These are phyloP conservation scores for Vandiemenella viatica DNA, from an alignment of 2,888 invertebrate genomes.

Conservation along the genomic window DNA sequence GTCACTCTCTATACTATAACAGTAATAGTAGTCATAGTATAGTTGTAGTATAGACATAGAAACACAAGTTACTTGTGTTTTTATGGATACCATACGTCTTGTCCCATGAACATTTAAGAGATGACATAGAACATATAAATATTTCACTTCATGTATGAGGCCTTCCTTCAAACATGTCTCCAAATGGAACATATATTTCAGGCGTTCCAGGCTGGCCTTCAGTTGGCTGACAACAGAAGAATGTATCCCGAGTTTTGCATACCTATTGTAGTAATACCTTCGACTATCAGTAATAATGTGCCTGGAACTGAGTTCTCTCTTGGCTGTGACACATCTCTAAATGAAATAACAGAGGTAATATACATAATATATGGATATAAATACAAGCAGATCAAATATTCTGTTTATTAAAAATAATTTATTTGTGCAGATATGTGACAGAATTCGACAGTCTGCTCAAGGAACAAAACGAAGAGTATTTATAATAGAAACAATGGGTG, in stretches of 20 bases:
- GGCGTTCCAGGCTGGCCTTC: conserved; percentile 74
- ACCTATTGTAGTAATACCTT: conserved; percentile 87
- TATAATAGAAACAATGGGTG: conserved; percentile 99
- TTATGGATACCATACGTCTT: too few relatives aligned
- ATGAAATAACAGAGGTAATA: conserved; percentile 84
- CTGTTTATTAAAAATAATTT: not conserved
- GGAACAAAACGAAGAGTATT: conserved; percentile 96
- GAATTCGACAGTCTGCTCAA: conserved; percentile 96
- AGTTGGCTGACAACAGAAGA: conserved; percentile 55
- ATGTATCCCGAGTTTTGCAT: conserved; percentile 76
- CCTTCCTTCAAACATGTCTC: too few relatives aligned
- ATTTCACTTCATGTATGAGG: too few relatives aligned
- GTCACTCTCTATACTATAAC: too few relatives aligned
- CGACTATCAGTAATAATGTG: conserved; percentile 98
- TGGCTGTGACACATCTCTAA: conserved; percentile 92
- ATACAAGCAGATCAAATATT: too few relatives aligned
- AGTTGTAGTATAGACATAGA: too few relatives aligned
- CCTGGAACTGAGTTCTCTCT: conserved; percentile 97
- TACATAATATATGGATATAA: too few relatives aligned
- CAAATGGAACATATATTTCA: too few relatives aligned
- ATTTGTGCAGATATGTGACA: conserved; percentile 58
- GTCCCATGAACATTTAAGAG: too few relatives aligned
- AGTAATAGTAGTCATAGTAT: too few relatives aligned
- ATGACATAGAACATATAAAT: too few relatives aligned
- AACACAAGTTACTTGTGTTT: too few relatives aligned